These are phyloP conservation scores for Theristicus caerulescens DNA, from an alignment of 2,113 vertebrate species.

Conservation along the genomic window DNA sequence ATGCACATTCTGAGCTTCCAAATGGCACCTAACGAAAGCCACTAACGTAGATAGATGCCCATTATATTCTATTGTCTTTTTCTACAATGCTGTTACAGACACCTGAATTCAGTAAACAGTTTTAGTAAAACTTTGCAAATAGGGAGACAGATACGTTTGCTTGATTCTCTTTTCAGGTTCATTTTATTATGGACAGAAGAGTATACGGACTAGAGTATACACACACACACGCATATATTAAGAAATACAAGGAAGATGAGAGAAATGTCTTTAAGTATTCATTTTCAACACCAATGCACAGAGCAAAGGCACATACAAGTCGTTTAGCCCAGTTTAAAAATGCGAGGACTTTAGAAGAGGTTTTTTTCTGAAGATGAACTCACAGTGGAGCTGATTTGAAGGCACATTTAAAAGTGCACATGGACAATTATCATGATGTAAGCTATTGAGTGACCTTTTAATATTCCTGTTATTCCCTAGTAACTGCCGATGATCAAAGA, in stretches of 20 bases:
- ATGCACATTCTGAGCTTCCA: background rate
- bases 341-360: background rate
- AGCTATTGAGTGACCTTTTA: background rate
- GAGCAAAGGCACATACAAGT: background rate
- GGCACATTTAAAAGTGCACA: background rate
- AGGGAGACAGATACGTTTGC: background rate
- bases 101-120: background rate
- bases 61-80: background rate
- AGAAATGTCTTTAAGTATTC: background rate
- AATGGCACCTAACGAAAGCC: background rate
- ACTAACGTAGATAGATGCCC: background rate
- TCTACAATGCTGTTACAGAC: background rate
- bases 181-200: background rate
- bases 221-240: fast-evolving
- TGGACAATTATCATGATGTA: background rate
- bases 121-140: background rate
- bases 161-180: background rate
- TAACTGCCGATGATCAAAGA: background rate
- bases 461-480: background rate
- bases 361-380: background rate
- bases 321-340: background rate
- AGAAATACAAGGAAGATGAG: background rate
- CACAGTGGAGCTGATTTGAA: background rate
- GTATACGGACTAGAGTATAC: background rate
- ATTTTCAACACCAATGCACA: background rate